Percentiles rank a stretch among this genome's conserved stretches.
phyloP scores from a whole-genome alignment of 2,888 invertebrate species.

The Apotomis turbidana region DNA sequence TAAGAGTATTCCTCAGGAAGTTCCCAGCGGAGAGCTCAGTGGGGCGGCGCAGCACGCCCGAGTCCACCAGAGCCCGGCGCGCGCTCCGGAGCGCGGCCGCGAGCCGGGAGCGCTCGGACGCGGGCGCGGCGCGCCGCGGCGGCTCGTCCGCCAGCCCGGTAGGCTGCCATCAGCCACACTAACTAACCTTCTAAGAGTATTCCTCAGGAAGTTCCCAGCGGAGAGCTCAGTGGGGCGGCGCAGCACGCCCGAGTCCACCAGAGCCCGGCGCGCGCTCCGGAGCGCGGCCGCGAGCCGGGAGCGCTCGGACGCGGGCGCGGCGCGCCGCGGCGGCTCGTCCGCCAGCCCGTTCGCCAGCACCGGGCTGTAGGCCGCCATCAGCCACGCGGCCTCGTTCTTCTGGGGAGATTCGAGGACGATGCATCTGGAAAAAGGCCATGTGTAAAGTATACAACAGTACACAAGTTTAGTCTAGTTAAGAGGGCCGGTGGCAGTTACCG shows the following conservation, averaged over 20 bases:
- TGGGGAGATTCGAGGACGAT: slow-evolving; percentile 96
- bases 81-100: slow-evolving; percentile 95
- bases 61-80: slow-evolving; percentile 91
- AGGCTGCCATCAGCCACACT: too few relatives aligned
- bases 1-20: slow-evolving; percentile 93
- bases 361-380: slow-evolving; percentile 96
- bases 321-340: slow-evolving; percentile 83
- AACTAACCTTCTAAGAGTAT: slow-evolving; percentile 89
- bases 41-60: slow-evolving; percentile 91
- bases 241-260: slow-evolving; percentile 92
- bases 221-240: slow-evolving; percentile 91
- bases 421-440: slow-evolving; percentile 82
- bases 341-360: slow-evolving; percentile 91
- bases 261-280: slow-evolving; percentile 90
- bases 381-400: slow-evolving; percentile 95
- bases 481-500: too few relatives aligned
- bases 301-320: slow-evolving; percentile 94
- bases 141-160: slow-evolving; percentile 86
- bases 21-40: slow-evolving; percentile 90
- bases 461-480: too few relatives aligned
- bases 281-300: slow-evolving; percentile 94
- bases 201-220: slow-evolving; percentile 93
- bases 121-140: slow-evolving; percentile 86
- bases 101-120: slow-evolving; percentile 93
- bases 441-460: too few relatives aligned